Conservation (phyloP, 1,140 invertebrate species). For the Copidosoma floridanum region DNA sequence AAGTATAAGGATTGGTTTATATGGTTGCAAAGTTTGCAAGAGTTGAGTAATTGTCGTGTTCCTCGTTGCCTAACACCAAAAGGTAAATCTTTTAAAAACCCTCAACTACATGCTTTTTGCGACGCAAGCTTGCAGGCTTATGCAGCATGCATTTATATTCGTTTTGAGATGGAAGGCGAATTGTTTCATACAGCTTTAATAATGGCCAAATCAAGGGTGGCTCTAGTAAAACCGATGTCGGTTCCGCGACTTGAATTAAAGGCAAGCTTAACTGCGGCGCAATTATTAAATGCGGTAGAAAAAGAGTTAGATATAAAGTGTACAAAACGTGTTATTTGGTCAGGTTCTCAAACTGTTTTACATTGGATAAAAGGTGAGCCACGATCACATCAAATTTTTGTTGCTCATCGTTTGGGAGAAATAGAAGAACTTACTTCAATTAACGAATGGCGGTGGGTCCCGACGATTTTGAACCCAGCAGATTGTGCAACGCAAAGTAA, state of each 20-base stretch:
- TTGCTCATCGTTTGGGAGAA: not conserved
- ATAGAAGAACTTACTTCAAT: not conserved
- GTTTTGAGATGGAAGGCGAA: not conserved
- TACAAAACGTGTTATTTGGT: conserved; percentile 28
- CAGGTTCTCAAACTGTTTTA: conserved; percentile 39
- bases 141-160: not conserved
- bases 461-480: not conserved
- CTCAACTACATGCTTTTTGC: not conserved
- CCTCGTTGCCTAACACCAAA: not conserved
- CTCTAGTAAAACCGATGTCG: conserved; percentile 37
- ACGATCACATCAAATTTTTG: conserved; percentile 22
- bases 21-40: not conserved
- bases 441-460: conserved; percentile 1
- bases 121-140: not conserved
- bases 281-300: not conserved
- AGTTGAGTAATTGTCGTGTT: not conserved
- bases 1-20: conserved; percentile 6
- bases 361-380: conserved; percentile 37
- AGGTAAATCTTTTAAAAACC: not conserved
- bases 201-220: conserved; percentile 34
- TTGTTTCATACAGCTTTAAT: not conserved
- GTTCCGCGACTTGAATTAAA: conserved; percentile 46
- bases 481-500: not conserved
- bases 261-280: conserved; percentile 35
- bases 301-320: not conserved